phyloP scores from a whole-genome alignment of 2,113 vertebrate genomes.

The Synodontis membranacea region DNA sequence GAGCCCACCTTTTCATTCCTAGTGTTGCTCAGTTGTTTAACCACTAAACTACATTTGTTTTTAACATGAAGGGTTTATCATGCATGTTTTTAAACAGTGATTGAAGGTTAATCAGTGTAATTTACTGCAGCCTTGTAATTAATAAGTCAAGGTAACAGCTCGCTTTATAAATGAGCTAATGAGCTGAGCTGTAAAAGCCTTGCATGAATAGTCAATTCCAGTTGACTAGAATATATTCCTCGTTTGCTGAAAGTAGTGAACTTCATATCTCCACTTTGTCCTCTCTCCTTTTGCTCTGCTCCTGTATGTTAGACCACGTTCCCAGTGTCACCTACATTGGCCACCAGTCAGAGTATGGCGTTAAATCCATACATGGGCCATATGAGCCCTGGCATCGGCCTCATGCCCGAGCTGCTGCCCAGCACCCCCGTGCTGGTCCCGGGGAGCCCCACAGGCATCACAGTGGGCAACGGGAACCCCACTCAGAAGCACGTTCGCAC shows the following conservation, averaged over 20 bases:
- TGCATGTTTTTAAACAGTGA: background rate
- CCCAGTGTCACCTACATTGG: constrained; percentile 85
- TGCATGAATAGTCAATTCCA: background rate
- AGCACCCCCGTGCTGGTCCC: constrained; percentile 87
- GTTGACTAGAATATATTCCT: background rate
- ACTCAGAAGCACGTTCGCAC: constrained; percentile 88
- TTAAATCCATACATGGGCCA: constrained; percentile 94
- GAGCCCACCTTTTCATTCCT: constrained; percentile 64
- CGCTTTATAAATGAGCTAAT: background rate
- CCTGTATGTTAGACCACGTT: constrained; percentile 79
- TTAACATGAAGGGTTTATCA: background rate
- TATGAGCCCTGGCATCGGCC: constrained; percentile 87
- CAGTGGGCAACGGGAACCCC: constrained; percentile 82
- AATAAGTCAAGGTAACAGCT: background rate
- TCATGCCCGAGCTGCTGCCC: constrained; percentile 93
- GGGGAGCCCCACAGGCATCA: constrained; percentile 84
- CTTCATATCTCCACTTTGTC: background rate
- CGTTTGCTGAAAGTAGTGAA: background rate
- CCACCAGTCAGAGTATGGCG: constrained; percentile 86
- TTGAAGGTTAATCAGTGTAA: background rate
- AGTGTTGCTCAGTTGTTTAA: background rate
- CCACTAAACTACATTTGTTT: background rate
- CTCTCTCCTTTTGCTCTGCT: background rate
- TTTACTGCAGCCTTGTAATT: constrained; percentile 1
- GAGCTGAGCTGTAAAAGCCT: background rate